These are phyloP conservation scores for Pocota personata DNA, from an alignment of 2,888 invertebrate species.

Conservation along the genomic window DNA sequence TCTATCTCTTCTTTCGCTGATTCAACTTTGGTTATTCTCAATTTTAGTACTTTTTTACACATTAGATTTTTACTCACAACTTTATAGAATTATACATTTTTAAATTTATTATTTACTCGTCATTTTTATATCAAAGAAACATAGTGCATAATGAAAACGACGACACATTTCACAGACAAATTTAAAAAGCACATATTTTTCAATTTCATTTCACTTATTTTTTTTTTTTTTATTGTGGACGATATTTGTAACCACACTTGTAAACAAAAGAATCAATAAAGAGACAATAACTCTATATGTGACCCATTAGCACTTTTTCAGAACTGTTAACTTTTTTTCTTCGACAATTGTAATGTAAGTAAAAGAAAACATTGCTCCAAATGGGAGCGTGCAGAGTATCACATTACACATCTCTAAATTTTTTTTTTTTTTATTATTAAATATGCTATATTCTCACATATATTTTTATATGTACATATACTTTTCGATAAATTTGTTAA, in stretches of 20 bases:
- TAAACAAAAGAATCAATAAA: constrained; percentile 16
- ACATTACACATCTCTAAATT: not conserved
- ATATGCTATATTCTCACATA: not conserved
- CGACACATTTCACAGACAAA: not conserved
- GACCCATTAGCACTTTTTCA: constrained; percentile 46
- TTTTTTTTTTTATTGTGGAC: not conserved
- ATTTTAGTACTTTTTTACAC: too few relatives aligned
- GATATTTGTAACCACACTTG: not conserved
- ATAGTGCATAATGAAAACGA: not conserved
- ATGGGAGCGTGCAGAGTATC: not conserved
- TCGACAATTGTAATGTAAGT: constrained; percentile 1
- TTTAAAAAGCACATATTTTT: not conserved
- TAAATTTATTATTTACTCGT: not conserved
- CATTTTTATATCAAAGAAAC: not conserved
- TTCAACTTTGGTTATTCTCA: too few relatives aligned
- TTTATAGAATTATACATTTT: not conserved
- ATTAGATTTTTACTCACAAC: not conserved
- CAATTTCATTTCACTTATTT: not conserved
- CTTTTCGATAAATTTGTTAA: not conserved
- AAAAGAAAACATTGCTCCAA: constrained; percentile 1
- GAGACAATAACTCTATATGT: not conserved
- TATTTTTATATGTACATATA: not conserved
- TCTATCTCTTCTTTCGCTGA: too few relatives aligned
- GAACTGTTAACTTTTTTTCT: not conserved
- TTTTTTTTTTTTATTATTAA: not conserved